phyloP scores from a whole-genome alignment of 1,140 invertebrate species.

The Sycophaga agraensis region DNA sequence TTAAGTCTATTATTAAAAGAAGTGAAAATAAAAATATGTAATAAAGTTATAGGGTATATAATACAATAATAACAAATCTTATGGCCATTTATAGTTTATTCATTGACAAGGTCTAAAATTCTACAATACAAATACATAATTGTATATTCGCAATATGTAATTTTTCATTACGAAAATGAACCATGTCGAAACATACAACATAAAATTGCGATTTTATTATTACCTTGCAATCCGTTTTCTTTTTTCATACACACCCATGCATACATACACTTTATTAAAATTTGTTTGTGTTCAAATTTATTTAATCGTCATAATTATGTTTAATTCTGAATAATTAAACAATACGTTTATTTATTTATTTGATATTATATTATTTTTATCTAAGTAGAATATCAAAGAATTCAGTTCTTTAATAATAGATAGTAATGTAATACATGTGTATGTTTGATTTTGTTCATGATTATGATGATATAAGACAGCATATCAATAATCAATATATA shows the following conservation, averaged over 20 bases:
- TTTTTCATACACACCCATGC: background rate
- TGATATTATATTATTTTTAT: slow-evolving; percentile 15
- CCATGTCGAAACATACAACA: slow-evolving; percentile 10
- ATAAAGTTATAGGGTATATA: background rate
- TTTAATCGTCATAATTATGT: slow-evolving; percentile 8
- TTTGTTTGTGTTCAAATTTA: background rate
- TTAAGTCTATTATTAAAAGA: too few species aligned
- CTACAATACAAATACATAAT: slow-evolving; percentile 27
- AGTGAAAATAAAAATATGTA: too few species aligned
- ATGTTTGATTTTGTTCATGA: slow-evolving; percentile 3
- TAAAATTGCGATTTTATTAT: background rate
- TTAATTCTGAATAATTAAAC: slow-evolving; percentile 20
- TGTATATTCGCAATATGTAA: slow-evolving; percentile 19
- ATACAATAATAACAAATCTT: too few species aligned
- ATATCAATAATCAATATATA: slow-evolving; percentile 13
- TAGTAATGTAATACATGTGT: background rate
- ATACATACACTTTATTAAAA: slow-evolving; percentile 9
- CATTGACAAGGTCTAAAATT: slow-evolving; percentile 12
- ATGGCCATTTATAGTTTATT: slow-evolving; percentile 19
- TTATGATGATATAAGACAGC: background rate
- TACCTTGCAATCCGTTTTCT: background rate
- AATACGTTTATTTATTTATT: slow-evolving; percentile 10
- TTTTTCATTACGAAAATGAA: slow-evolving; percentile 13
- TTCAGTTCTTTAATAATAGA: slow-evolving; percentile 5
- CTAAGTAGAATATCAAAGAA: slow-evolving; percentile 5